Percentiles rank a stretch among this genome's conserved stretches.
Evolutionary conservation across 2,888 invertebrate genomes (phyloP).

Genomic region (Parthenolecanium corni): DNA sequence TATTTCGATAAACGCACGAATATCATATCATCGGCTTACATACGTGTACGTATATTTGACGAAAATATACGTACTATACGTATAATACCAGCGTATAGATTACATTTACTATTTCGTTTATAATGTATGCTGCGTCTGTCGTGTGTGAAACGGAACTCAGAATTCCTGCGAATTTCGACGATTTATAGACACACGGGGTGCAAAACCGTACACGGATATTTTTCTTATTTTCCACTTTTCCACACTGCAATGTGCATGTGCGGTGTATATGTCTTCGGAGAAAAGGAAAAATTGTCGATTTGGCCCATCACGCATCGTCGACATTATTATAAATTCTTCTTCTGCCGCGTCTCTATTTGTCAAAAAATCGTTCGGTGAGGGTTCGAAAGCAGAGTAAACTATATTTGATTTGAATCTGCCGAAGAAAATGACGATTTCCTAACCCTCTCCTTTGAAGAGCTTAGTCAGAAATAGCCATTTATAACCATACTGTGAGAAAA

Average conservation of each 20-base stretch:
- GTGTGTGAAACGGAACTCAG: slow-evolving; percentile 20
- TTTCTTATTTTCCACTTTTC: slow-evolving; percentile 12
- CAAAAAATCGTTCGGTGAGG: too few relatives aligned
- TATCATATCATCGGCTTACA: slow-evolving; percentile 14
- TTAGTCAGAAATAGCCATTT: too few relatives aligned
- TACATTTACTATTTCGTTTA: slow-evolving; percentile 21
- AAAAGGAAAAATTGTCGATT: too few relatives aligned
- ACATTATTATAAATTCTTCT: too few relatives aligned
- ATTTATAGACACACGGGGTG: slow-evolving; percentile 18
- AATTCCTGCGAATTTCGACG: slow-evolving; percentile 20
- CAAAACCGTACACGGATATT: neutral
- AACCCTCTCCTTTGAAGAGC: too few relatives aligned
- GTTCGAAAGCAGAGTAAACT: too few relatives aligned
- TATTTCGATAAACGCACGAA: slow-evolving; percentile 14
- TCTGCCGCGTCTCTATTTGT: too few relatives aligned
- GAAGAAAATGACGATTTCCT: too few relatives aligned
- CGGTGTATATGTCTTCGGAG: too few relatives aligned
- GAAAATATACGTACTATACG: neutral
- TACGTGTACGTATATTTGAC: neutral
- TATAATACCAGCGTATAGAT: slow-evolving; percentile 15
- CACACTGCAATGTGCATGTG: neutral
- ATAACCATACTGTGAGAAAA: too few relatives aligned
- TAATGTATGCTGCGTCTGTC: slow-evolving; percentile 20
- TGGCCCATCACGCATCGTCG: too few relatives aligned
- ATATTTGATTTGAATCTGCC: too few relatives aligned